Evolutionary conservation across 2,888 invertebrate genomes (phyloP).

Genomic region (Tortricodes alternella): DNA sequence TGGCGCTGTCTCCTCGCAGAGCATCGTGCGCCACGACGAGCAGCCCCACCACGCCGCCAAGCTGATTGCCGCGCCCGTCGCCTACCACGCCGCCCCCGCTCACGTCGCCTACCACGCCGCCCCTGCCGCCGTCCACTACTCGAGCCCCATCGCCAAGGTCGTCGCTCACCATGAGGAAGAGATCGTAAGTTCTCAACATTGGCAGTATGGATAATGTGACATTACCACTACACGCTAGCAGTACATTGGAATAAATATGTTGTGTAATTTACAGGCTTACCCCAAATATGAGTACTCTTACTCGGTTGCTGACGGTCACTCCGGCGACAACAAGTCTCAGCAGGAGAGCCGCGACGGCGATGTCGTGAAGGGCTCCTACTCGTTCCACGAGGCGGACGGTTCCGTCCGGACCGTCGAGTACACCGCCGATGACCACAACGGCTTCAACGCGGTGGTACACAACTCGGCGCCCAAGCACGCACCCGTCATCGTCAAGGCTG

Average conservation of each 20-base stretch:
- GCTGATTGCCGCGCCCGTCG: slow-evolving; percentile 35
- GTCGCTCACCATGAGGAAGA: slow-evolving; percentile 35
- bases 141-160: slow-evolving; percentile 39
- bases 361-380: slow-evolving; percentile 61
- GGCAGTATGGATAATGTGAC: no score
- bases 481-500: slow-evolving; percentile 32
- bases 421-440: slow-evolving; percentile 62
- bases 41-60: slow-evolving; percentile 32
- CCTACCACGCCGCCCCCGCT: not conserved
- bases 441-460: slow-evolving; percentile 47
- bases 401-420: slow-evolving; percentile 64
- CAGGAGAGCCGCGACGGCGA: slow-evolving; percentile 65
- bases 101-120: slow-evolving; percentile 33
- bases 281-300: slow-evolving; percentile 59
- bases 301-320: slow-evolving; percentile 66
- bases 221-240: not conserved
- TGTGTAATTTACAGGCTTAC: slow-evolving; percentile 36
- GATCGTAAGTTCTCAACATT: slow-evolving; percentile 28
- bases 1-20: slow-evolving; percentile 58
- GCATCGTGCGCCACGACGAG: slow-evolving; percentile 56
- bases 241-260: not conserved
- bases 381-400: slow-evolving; percentile 63
- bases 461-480: slow-evolving; percentile 41
- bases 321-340: slow-evolving; percentile 67
- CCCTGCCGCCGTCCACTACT: slow-evolving; percentile 33